Base-by-base conservation (phyloP, 2,888 invertebrate species). In the Altica lythri region DNA sequence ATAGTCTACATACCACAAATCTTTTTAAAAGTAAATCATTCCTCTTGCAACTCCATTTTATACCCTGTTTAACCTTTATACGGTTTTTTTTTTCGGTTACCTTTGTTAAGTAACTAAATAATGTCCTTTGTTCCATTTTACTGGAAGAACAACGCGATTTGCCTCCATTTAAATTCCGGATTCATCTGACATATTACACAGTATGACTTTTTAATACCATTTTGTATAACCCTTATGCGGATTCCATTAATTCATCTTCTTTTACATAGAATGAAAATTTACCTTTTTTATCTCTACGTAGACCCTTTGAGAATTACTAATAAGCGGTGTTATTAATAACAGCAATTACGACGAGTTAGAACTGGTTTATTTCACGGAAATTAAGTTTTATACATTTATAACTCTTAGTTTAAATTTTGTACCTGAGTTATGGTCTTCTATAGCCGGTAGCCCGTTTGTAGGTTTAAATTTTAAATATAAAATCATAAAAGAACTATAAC, bases 161-260 rank as follows among this genome's bases (percentile, higher is more conserved):
- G 25, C 29, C 40, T 42, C 35, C n/a, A 49, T 53, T 50, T 35
- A 46, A 49, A 50, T 57, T 49, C 45, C 25, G 27, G 46, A 44
- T 45, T 38, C 38, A 45, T 55, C 22, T 27, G 53, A 57, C 53
- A 50, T 57, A 57, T 53, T 57, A 50, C 43, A 53, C 19, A 18
- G 44, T 57, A 53, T 57, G 49, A 49, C 57, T 57, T 57, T 53
- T 57, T 57, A 53, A 57, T 50, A 46, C 40, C 42, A 22, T 45
- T 12, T 53, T 37, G 34, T 57, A 40, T 38, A 48, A 42, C 48
- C 49, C 53, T 53, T 40, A 44, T 44, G 48, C 48, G 48, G 52
- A 37, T 47, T 37, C 35, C 43, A 49, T 56, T 53, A 45, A 45
- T 49, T 49, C 52, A 48, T 44, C 44, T 52, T 38, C 45, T 48